Conservation (phyloP, 2,113 vertebrate species). For the Scophthalmus maximus region DNA sequence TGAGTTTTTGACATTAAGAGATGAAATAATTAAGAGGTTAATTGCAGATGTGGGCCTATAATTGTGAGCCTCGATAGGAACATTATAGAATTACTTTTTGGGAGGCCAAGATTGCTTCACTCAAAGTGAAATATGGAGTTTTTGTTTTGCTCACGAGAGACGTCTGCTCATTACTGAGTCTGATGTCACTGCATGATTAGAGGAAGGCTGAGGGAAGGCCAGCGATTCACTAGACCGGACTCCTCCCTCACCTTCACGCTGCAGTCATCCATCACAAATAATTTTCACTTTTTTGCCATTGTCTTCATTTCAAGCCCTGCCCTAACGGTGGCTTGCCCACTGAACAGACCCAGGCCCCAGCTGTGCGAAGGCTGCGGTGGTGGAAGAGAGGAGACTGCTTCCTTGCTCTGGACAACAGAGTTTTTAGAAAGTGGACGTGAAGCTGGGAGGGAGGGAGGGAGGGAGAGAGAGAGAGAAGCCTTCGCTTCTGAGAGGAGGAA, state of each 20-base stretch:
- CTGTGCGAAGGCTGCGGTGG: not conserved
- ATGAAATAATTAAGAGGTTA: no score
- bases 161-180: constrained; percentile 38
- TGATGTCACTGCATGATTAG: constrained; percentile 43
- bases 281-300: not conserved
- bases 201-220: not conserved
- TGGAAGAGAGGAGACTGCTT: not conserved
- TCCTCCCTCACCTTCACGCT: constrained; percentile 3
- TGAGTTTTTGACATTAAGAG: no score
- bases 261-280: constrained; percentile 13
- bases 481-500: constrained; percentile 38
- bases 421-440: constrained; percentile 24
- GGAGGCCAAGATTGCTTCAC: not conserved
- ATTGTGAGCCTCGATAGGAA: not conserved
- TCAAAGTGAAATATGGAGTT: not conserved
- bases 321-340: not conserved
- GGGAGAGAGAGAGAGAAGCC: not conserved
- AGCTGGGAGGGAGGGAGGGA: not conserved
- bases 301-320: not conserved
- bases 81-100: not conserved
- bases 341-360: not conserved
- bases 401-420: constrained; percentile 3
- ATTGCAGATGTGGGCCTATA: not conserved
- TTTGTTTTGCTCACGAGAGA: constrained; percentile 14
- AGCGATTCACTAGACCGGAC: constrained; percentile 13